A percentile compares a stretch with the other conserved stretches of the same genome.
Evolutionary conservation across 1,140 invertebrate species (phyloP).

Genomic region (Brachionus paranguensis): DNA sequence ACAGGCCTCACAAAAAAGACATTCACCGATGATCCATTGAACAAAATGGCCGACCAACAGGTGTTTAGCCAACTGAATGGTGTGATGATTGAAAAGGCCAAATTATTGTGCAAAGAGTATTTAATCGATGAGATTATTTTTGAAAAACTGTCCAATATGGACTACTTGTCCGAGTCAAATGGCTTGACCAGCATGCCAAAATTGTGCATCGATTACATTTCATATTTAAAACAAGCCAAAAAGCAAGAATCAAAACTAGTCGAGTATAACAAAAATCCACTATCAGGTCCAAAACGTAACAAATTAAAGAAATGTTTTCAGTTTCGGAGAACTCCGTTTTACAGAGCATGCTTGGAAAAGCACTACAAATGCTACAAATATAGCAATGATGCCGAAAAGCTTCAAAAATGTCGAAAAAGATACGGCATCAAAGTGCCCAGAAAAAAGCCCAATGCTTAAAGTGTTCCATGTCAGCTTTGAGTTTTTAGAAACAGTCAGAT

Average conservation of each 20-base stretch:
- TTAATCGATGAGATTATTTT: slow-evolving; percentile 14
- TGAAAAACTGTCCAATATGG: not conserved
- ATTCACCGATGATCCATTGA: not conserved
- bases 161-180: not conserved
- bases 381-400: not conserved
- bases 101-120: slow-evolving; percentile 18
- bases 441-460: not conserved
- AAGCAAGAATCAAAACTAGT: not conserved
- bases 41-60: not conserved
- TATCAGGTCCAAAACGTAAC: not conserved
- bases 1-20: slow-evolving; percentile 4
- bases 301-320: slow-evolving; percentile 5
- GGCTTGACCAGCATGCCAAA: not conserved
- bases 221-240: not conserved
- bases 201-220: slow-evolving; percentile 10
- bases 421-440: not conserved
- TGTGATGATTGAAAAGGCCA: slow-evolving; percentile 3
- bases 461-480: not conserved
- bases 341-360: not conserved
- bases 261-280: not conserved
- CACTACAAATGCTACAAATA: slow-evolving; percentile 10
- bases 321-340: not conserved
- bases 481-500: not conserved
- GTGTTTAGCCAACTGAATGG: not conserved
- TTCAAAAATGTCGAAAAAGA: not conserved